A percentile compares a stretch with the other conserved stretches of the same genome.
Conservation (phyloP, 35 echinoderm and acorn worm species). For the Holothuria glaberrima region DNA sequence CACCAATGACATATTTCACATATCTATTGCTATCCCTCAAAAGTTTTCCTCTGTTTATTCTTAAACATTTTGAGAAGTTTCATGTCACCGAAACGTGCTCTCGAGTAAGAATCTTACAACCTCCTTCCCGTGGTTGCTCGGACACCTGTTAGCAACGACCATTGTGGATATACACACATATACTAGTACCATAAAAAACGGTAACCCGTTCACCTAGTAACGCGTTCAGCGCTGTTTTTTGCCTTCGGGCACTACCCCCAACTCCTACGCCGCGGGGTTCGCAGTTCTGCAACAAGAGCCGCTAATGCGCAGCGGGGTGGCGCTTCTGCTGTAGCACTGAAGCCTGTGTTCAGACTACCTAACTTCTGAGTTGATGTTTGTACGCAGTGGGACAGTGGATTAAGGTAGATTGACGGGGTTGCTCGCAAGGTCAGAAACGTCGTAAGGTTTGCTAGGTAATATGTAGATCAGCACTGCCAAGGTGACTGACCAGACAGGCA, state of each 20-base stretch:
- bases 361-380: background rate
- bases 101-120: background rate
- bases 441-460: constrained; percentile 5
- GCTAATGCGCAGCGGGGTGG: constrained; percentile 42
- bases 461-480: constrained; percentile 27
- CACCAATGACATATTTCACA: constrained; percentile 24
- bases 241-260: constrained; percentile 37
- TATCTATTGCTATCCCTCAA: constrained; percentile 12
- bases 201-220: constrained; percentile 21
- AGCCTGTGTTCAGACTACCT: no score
- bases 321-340: background rate
- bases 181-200: background rate
- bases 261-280: constrained; percentile 50
- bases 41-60: background rate
- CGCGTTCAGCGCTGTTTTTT: background rate
- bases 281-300: constrained; percentile 26
- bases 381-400: background rate
- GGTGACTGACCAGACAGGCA: constrained; percentile 58
- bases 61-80: constrained; percentile 34
- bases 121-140: constrained; percentile 6
- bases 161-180: background rate
- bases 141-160: constrained; percentile 37
- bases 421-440: constrained; percentile 13
- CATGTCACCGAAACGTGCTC: constrained; percentile 33
- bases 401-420: constrained; percentile 31